A percentile compares a stretch with the other conserved stretches of the same genome.
phyloP scores from a whole-genome alignment of 2,797 vertebrate genomes.

The Jordanella pulchra region DNA sequence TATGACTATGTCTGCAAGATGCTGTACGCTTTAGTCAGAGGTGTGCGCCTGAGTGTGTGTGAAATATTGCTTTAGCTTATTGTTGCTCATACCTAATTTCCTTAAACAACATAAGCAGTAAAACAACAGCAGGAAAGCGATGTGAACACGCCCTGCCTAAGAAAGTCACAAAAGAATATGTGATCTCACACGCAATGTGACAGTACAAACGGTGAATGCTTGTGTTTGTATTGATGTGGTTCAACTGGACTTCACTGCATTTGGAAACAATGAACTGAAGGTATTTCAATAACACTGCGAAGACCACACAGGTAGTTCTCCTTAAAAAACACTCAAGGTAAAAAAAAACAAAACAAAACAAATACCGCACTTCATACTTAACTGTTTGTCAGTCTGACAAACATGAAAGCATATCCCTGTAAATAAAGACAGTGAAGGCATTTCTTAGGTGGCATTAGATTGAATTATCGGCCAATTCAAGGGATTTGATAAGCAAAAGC shows the following conservation, averaged over 20 bases:
- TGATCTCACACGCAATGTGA: conserved; percentile 31
- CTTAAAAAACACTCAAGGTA: not conserved
- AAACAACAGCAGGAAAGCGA: conserved; percentile 78
- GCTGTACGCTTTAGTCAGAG: conserved; percentile 8
- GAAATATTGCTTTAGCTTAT: conserved; percentile 49
- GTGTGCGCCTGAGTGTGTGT: conserved; percentile 29
- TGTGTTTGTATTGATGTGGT: conserved; percentile 67
- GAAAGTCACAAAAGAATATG: conserved; percentile 51
- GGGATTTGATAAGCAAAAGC: conserved; percentile 25
- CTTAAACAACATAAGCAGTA: conserved; percentile 63
- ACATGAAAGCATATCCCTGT: not conserved
- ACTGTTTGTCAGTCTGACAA: not conserved
- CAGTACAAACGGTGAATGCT: conserved; percentile 15
- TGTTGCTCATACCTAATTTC: conserved; percentile 60
- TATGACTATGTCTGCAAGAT: not conserved
- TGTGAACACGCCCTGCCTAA: conserved; percentile 60
- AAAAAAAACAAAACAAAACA: not conserved
- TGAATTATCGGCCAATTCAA: conserved; percentile 18
- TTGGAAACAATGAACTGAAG: conserved; percentile 30
- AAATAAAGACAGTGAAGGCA: conserved; percentile 3
- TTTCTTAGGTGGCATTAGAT: conserved; percentile 16
- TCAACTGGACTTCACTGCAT: conserved; percentile 37
- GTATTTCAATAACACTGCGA: conserved; percentile 6
- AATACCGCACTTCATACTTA: not conserved
- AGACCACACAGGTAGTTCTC: not conserved